Conservation (phyloP, 1,140 invertebrate genomes). For the Diachasmimorpha longicaudata region DNA sequence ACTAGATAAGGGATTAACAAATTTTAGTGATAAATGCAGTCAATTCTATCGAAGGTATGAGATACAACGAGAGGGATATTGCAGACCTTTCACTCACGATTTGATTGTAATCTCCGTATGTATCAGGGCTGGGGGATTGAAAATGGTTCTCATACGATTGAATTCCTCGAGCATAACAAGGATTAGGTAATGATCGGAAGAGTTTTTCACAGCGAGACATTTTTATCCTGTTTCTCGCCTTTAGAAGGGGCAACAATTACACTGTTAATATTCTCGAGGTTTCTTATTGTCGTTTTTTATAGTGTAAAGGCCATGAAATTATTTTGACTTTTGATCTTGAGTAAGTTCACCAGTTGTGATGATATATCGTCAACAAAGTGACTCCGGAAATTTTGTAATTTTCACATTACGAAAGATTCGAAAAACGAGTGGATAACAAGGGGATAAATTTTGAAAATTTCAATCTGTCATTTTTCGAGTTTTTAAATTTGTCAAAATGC, state of each 20-base stretch:
- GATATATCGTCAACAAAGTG: no score
- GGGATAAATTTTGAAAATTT: no score
- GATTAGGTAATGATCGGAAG: conserved; percentile 33
- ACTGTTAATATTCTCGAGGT: not conserved
- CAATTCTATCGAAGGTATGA: not conserved
- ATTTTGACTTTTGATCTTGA: no score
- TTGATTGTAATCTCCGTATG: conserved; percentile 28
- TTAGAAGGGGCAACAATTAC: not conserved
- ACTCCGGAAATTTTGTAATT: no score
- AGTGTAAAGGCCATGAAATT: no score
- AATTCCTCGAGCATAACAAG: conserved; percentile 43
- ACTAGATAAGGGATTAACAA: not conserved
- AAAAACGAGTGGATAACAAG: no score
- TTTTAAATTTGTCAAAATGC: no score
- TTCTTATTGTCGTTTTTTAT: conserved; percentile 5
- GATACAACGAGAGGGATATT: conserved; percentile 37
- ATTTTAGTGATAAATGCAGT: not conserved
- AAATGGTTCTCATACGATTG: conserved; percentile 19
- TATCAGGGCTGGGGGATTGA: conserved; percentile 25
- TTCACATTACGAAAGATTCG: no score
- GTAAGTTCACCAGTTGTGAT: no score
- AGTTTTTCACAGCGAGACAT: conserved; percentile 21
- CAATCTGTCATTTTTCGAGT: no score
- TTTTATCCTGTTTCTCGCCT: not conserved
- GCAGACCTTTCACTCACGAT: conserved; percentile 41